Base-by-base conservation (phyloP, 2,797 vertebrate genomes). In the Chaetophractus vellerosus region DNA sequence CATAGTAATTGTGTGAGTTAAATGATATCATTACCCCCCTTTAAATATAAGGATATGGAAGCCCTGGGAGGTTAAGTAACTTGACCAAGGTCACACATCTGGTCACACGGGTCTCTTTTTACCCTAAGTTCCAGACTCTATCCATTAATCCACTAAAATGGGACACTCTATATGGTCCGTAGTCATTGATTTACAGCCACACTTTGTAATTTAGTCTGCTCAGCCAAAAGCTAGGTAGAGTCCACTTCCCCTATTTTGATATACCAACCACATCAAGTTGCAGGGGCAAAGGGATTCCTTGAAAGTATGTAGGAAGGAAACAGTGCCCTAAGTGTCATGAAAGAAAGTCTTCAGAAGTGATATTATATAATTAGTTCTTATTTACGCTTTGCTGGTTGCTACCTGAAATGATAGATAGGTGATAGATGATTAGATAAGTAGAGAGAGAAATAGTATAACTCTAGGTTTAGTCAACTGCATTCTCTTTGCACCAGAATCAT, bases 1-100 rank as follows among this genome's bases (percentile, higher is more conserved):
- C 38, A 69, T 88, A 75, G 57, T 45, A 75, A 88, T 80, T 71
- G 24, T 50, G 41, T 16, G 19, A 92, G 14, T 76, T 93, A 89
- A 88, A 61, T 68, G 45, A 69, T 90, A 57, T 83, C 33, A 94
- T 71, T 66, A 87, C 24, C 23, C 16, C 16, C 21, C 48, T 52
- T 86, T 92, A 69, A 86, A 41, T 68, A 36, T 71, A 74, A 79
- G 21, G 28, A 18, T 33, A 50, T 10, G 19, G 31, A 86, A 64
- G 14, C 69, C 80, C 16, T 66, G 18, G 38, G 45, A 45, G 10
- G 45, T 45, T 45, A 45, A 45, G 45, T 75, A 75, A 10, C 78
- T 81, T 19, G 14, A 57, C 21, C 31, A 69, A 81, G 76, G 38
- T 93, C 75, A 79, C 72, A 59, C 45, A 38, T 75, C 18, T 80